Percentiles rank a stretch among this genome's conserved stretches.
Evolutionary conservation across 2,797 vertebrate genomes (phyloP).

Genomic region (Poecilia wingei): DNA sequence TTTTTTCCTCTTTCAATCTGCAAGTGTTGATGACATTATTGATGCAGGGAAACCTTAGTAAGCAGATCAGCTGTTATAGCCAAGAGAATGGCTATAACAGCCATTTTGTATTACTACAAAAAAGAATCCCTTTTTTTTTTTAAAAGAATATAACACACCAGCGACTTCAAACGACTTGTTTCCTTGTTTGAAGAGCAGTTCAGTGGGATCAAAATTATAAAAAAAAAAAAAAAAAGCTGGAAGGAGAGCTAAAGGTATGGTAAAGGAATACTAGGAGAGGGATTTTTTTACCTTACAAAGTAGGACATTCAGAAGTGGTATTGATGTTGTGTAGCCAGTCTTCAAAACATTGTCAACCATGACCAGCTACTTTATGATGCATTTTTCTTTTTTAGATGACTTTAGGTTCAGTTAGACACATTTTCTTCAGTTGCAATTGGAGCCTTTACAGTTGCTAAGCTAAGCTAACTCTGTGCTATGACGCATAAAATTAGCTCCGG

Average conservation of each 20-base stretch:
- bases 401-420: background rate
- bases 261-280: background rate
- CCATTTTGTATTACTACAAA: background rate
- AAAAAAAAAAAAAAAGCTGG: background rate
- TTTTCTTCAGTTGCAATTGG: background rate
- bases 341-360: background rate
- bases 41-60: background rate
- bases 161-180: background rate
- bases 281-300: background rate
- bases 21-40: background rate
- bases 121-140: background rate
- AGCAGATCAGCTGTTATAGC: constrained; percentile 5
- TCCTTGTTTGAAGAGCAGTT: background rate
- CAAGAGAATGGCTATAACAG: background rate
- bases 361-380: background rate
- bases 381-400: background rate
- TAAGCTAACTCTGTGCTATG: background rate
- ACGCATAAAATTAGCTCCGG: background rate
- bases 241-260: background rate
- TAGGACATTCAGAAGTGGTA: background rate
- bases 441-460: background rate
- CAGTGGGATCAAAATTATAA: background rate
- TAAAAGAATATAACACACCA: background rate
- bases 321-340: background rate
- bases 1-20: background rate